Percentiles rank a stretch among this genome's conserved stretches.
phyloP scores from a whole-genome alignment of 2,888 invertebrate genomes.

The Sarcophaga variegata region DNA sequence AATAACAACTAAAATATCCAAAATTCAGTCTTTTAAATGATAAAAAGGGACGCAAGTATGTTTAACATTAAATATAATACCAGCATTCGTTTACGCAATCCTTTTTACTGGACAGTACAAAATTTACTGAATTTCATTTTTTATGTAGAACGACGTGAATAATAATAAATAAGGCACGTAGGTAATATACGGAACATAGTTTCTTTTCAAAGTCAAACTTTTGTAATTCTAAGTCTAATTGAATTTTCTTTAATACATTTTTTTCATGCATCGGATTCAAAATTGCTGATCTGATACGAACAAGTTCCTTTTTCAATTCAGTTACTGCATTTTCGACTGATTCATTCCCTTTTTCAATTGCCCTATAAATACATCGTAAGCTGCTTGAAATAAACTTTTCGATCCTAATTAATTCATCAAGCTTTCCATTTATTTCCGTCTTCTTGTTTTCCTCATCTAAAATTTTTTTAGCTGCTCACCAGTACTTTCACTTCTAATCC shows the following conservation, averaged over 20 bases:
- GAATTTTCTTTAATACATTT: slow-evolving; percentile 21
- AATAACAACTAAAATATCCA: no score
- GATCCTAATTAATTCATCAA: slow-evolving; percentile 2
- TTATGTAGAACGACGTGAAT: not conserved
- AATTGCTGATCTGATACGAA: not conserved
- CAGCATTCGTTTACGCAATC: no score
- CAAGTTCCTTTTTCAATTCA: slow-evolving; percentile 23
- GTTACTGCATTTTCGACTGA: slow-evolving; percentile 13
- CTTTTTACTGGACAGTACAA: no score
- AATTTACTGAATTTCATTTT: no score
- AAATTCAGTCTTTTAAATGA: slow-evolving; percentile 5
- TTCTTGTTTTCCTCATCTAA: slow-evolving; percentile 11
- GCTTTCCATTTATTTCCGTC: slow-evolving; percentile 5
- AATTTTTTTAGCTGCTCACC: slow-evolving; percentile 4
- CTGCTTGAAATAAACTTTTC: not conserved
- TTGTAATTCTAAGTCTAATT: slow-evolving; percentile 28
- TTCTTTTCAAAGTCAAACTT: slow-evolving; percentile 6
- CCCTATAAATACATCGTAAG: not conserved
- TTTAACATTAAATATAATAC: not conserved
- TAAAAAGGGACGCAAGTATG: not conserved
- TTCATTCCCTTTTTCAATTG: slow-evolving; percentile 20
- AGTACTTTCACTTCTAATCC: not conserved
- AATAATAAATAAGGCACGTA: no score
- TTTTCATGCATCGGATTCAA: slow-evolving; percentile 23
- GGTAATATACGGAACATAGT: no score